Percentiles rank a stretch among this genome's conserved stretches.
phyloP scores from a whole-genome alignment of 2,888 invertebrate genomes.

The Bedellia somnulentella region DNA sequence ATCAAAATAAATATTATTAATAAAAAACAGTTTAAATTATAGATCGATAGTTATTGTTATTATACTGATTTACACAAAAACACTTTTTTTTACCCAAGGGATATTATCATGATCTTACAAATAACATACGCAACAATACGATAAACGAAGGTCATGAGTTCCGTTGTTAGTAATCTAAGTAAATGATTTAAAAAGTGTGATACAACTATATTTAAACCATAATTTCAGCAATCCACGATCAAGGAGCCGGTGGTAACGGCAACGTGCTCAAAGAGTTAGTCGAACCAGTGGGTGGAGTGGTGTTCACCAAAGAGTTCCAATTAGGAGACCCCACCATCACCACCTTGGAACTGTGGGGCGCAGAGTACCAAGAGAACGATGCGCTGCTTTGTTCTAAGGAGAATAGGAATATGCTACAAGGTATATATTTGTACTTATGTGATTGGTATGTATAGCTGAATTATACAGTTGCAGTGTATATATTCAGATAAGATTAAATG shows the following conservation, averaged over 20 bases:
- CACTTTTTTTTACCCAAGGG: no score
- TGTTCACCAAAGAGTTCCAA: constrained; percentile 83
- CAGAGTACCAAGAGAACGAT: constrained; percentile 96
- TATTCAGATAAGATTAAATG: not conserved
- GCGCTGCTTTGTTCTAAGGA: constrained; percentile 79
- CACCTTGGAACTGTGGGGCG: constrained; percentile 94
- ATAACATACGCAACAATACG: no score
- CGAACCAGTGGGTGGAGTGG: constrained; percentile 91
- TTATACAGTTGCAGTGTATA: not conserved
- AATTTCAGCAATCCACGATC: constrained; percentile 88
- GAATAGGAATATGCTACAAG: constrained; percentile 65
- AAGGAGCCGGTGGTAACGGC: constrained; percentile 98
- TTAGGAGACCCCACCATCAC: constrained; percentile 95
- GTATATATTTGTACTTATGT: constrained; percentile 17
- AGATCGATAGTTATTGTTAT: no score
- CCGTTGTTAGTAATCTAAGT: no score
- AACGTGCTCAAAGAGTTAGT: constrained; percentile 97
- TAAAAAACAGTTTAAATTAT: no score
- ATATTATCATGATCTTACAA: no score
- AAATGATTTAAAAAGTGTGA: no score
- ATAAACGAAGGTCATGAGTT: no score
- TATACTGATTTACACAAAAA: no score
- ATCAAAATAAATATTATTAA: no score
- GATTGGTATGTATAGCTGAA: no score
- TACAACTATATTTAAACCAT: no score